phyloP scores from a whole-genome alignment of 2,113 vertebrate species.

The Stomatorhinus ivindoensis region DNA sequence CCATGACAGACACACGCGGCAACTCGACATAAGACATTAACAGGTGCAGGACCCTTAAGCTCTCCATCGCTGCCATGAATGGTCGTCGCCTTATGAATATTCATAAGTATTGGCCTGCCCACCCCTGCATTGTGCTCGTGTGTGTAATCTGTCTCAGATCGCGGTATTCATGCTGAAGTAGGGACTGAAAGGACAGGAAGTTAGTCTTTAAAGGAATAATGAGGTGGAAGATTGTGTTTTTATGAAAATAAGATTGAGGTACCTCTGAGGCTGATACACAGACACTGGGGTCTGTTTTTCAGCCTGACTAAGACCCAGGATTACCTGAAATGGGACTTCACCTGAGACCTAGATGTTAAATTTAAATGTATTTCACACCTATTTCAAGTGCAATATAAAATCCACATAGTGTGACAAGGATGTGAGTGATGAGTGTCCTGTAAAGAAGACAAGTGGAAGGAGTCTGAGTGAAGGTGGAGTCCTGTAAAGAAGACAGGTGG shows the following conservation, averaged over 20 bases:
- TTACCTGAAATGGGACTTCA: not conserved
- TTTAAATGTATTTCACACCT: not conserved
- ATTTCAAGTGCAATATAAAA: not conserved
- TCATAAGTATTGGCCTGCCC: constrained; percentile 39
- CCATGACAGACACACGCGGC: constrained; percentile 13
- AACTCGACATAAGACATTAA: constrained; percentile 48
- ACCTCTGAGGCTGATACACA: not conserved
- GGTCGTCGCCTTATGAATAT: constrained; percentile 49
- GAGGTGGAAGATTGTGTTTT: constrained; percentile 4
- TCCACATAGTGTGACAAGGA: not conserved
- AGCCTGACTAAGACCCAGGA: not conserved
- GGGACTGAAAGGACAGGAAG: constrained; percentile 13
- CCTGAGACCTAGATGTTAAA: not conserved
- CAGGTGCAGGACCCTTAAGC: constrained; percentile 52
- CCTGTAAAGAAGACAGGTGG: not conserved
- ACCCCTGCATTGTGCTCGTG: constrained; percentile 25
- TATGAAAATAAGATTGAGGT: not conserved
- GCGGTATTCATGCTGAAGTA: constrained; percentile 27
- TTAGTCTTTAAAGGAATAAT: constrained; percentile 18
- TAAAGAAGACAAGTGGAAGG: not conserved
- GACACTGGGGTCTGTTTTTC: not conserved
- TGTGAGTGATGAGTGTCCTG: not conserved
- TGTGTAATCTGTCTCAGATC: constrained; percentile 21
- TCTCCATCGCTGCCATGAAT: constrained; percentile 42
- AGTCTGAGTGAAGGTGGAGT: not conserved